Percentiles rank a stretch among this genome's conserved stretches.
These are phyloP conservation scores for Tetraodon nigroviridis DNA, from an alignment of 2,113 vertebrate genomes.

Conservation along the genomic window DNA sequence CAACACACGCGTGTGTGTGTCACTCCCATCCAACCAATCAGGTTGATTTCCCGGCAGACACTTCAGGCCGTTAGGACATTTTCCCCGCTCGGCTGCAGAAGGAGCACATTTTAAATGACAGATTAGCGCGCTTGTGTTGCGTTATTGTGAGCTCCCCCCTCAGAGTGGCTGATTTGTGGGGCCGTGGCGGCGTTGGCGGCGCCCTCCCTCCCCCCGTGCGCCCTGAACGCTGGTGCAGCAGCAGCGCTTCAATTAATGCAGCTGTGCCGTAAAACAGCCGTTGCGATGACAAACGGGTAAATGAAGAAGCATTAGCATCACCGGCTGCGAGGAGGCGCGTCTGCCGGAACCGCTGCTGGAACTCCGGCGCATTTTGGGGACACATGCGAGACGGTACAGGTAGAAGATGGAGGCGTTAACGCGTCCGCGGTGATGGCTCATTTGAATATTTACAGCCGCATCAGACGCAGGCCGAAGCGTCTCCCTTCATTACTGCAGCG, in stretches of 20 bases:
- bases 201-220: slow-evolving; percentile 56
- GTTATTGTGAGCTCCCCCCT: slow-evolving; percentile 65
- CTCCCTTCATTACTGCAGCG: slow-evolving; percentile 45
- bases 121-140: slow-evolving; percentile 65
- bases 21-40: slow-evolving; percentile 4
- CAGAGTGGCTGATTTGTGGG: slow-evolving; percentile 69
- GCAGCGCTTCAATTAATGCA: slow-evolving; percentile 73
- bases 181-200: slow-evolving; percentile 43
- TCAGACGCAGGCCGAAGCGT: slow-evolving; percentile 54
- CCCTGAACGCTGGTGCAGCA: slow-evolving; percentile 68
- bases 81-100: slow-evolving; percentile 58
- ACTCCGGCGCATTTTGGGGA: background rate
- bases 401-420: slow-evolving; percentile 59
- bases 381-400: slow-evolving; percentile 57
- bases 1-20: background rate
- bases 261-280: slow-evolving; percentile 68
- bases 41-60: slow-evolving; percentile 26
- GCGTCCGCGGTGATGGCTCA: slow-evolving; percentile 62
- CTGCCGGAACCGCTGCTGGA: slow-evolving; percentile 55
- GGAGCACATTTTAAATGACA: slow-evolving; percentile 64
- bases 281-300: slow-evolving; percentile 67
- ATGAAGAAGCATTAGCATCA: slow-evolving; percentile 62
- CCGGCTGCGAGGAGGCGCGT: slow-evolving; percentile 37
- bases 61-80: slow-evolving; percentile 52
- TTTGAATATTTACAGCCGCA: slow-evolving; percentile 71